Evolutionary conservation across 2,113 vertebrate species (phyloP), one percentile per base, ranked within the genome.

Genomic region (Peromyscus polionotus): DNA sequence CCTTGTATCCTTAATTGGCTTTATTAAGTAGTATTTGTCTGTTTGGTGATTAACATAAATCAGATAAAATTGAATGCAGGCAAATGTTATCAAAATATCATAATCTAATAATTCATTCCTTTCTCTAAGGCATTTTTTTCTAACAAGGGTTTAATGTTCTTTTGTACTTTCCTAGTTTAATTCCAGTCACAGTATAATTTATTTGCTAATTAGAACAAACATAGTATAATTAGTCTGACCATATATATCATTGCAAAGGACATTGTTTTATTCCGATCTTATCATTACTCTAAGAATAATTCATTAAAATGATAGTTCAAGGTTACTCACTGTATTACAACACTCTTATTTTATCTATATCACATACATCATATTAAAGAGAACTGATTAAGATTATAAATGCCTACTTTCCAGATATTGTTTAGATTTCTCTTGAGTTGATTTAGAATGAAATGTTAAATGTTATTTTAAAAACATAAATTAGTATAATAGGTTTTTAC

Each of bases 171-270:
- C n/a, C 6, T 68, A 51, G 14, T 51, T 94, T 45, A 88, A 96
- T 83, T 91, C 19, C 31, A 72, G 28, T 88, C 61, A 65, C 36
- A 91, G 31, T n/a, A 77, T 12, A 97, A 81, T 96, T 90, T 93
- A 83, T 97, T 87, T 92, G 26, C 22, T 97, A 77, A 95, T 95
- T 97, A 97, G 76, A 96, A 89, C 39, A 22, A 39, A 10, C 19
- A 33, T 7, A 70, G 45, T 57, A 14, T 93, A 95, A 94, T 96
- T 96, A 95, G 5, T 39, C 95, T 97, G 45, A 63, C 96, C 9
- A 90, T 87, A 22, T 51, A 80, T 85, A 96, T 96, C n/a, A 75
- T 93, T 90, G 59, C 87, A 65, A 94, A 80, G 65, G 54, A 61
- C 42, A 96, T 7, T 95, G 81, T 88, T 95, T 93, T 95, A 39